Evolutionary conservation across 2,797 vertebrate genomes (phyloP).

Genomic region (Ptychadena robeensis): DNA sequence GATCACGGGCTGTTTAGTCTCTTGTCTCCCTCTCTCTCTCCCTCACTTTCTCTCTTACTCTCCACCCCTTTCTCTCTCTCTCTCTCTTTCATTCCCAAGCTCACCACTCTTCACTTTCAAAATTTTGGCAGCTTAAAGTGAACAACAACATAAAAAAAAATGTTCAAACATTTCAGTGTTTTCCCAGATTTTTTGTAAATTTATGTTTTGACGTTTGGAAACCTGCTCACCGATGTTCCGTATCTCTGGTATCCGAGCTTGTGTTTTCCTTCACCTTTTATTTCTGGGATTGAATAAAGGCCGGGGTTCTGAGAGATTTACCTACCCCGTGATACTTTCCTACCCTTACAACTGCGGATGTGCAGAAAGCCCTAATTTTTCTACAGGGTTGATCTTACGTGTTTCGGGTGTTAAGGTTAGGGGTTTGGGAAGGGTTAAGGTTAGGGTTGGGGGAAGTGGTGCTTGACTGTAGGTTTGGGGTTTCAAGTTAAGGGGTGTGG

Average conservation of each 20-base stretch:
- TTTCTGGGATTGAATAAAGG: too few species aligned
- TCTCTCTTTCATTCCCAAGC: slow-evolving; percentile 68
- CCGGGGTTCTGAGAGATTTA: too few species aligned
- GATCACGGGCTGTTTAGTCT: slow-evolving; percentile 62
- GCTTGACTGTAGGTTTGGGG: too few species aligned
- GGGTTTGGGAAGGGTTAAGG: too few species aligned
- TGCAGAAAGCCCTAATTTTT: too few species aligned
- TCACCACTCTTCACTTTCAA: slow-evolving; percentile 72
- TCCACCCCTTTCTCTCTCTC: slow-evolving; percentile 50
- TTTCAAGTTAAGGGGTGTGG: too few species aligned
- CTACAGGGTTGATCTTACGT: too few species aligned
- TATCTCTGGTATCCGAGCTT: slow-evolving; percentile 49
- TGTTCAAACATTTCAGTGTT: slow-evolving; percentile 70
- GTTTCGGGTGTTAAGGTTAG: too few species aligned
- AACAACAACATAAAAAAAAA: slow-evolving; percentile 71
- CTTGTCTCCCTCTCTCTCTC: slow-evolving; percentile 48
- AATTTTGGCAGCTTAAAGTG: slow-evolving; percentile 68
- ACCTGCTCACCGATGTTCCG: slow-evolving; percentile 66
- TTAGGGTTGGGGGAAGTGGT: too few species aligned
- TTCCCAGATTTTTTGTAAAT: slow-evolving; percentile 68
- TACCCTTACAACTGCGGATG: too few species aligned
- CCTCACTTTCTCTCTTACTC: slow-evolving; percentile 32
- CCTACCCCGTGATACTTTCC: too few species aligned
- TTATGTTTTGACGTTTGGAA: slow-evolving; percentile 69
- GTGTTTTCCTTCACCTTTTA: background rate